Evolutionary conservation across 2,888 invertebrate genomes (phyloP), one percentile per base, ranked within the genome.

Genomic region (Idaea straminata): DNA sequence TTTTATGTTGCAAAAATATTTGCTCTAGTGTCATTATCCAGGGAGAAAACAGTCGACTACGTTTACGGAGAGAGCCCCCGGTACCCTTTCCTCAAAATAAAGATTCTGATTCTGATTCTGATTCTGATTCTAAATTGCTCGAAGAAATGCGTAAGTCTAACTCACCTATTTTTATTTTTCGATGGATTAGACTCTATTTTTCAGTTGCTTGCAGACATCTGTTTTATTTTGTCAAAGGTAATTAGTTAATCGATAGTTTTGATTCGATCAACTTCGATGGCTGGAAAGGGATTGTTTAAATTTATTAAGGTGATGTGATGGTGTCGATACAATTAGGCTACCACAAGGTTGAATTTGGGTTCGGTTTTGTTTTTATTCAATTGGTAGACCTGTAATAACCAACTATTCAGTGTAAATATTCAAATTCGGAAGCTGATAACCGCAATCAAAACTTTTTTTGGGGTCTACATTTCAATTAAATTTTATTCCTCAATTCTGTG

Each of bases 361-460:
- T 63, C 35, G 68, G 68, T 76, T 79, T 77, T 76, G 74, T 77
- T 82, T 47, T 79, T 73, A 74, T 73, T 77, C 77, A 75, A 77
- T 79, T 73, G 76, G 78, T 13, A 6, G 47, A 13, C 2, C 25
- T 25, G 25, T 25, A 25, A 25, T 25, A 47, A 47, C 13, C 47
- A 7, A 36, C 36, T 82, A 81, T 88, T 88, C 79, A 89, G 86
- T 87, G 89, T 92, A 91, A 91, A 92, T 92, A 92, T 91, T 90
- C 88, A 87, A 92, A 92, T 91, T 92, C 92, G 89, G 92, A 85
- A 92, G 92, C 92, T 87, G 90, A 92, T 91, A 92, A 92, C 91
- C 77, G 85, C 87, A 91, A 92, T 92, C 89, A 88, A 90, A 86
- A 59, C 34, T 81, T 87, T 91, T 89, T 88, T 89, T 88, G 83